Evolutionary conservation across 2,113 vertebrate genomes (phyloP).

Genomic region (Rafetus swinhoei): DNA sequence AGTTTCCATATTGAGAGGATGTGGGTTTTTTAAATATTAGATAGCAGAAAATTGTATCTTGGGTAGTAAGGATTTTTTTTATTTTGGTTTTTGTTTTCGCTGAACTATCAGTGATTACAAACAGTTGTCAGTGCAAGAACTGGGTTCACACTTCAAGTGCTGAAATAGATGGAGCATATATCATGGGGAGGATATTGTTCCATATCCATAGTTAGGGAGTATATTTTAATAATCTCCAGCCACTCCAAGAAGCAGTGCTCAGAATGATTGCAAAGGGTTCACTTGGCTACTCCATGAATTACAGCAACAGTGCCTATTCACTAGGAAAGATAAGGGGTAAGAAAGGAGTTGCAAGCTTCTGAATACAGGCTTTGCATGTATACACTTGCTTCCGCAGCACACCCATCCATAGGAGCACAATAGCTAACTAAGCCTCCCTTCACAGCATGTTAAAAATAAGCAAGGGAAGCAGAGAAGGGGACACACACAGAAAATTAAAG

Average conservation of each 20-base stretch:
- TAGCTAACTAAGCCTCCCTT: background rate
- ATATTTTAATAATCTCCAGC: background rate
- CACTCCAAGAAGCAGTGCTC: background rate
- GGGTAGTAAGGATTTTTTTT: background rate
- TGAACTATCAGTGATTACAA: background rate
- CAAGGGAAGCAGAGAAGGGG: background rate
- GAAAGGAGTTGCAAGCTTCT: background rate
- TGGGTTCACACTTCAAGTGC: background rate
- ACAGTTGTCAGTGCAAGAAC: background rate
- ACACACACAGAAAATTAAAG: background rate
- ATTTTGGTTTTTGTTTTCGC: too few relatives aligned
- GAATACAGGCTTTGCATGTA: background rate
- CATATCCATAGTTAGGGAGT: fast-evolving
- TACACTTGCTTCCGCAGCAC: background rate
- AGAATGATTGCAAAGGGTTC: background rate
- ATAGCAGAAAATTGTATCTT: background rate
- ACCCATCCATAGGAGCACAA: fast-evolving
- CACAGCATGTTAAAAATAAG: background rate
- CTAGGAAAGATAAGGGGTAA: fast-evolving
- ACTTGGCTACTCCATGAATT: fast-evolving
- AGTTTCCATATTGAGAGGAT: background rate
- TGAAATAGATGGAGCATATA: background rate
- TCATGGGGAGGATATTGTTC: background rate
- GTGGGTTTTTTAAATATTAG: background rate
- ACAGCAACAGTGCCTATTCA: background rate